Conservation (phyloP, 2,888 invertebrate genomes). For the Temnothorax rugatulus region DNA sequence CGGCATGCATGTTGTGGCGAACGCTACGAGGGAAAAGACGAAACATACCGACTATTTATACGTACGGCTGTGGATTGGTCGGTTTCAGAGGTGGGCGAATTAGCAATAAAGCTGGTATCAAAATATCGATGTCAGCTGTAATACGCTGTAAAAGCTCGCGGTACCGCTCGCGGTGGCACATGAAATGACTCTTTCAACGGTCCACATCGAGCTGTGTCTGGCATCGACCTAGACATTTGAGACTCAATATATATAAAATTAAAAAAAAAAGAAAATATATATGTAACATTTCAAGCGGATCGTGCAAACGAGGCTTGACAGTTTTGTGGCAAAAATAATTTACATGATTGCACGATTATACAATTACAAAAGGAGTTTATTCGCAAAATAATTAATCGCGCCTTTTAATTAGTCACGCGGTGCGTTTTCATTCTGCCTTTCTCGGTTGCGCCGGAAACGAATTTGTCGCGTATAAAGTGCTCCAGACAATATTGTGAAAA, state of each 20-base stretch:
- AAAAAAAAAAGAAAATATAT: neutral
- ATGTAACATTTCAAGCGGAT: conserved; percentile 15
- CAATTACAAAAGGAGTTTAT: neutral
- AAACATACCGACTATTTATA: conserved; percentile 41
- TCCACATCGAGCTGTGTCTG: neutral
- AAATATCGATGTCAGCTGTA: conserved; percentile 37
- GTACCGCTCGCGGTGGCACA: neutral
- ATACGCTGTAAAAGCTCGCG: conserved; percentile 21
- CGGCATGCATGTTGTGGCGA: neutral
- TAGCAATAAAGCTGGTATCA: conserved; percentile 43
- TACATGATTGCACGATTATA: neutral
- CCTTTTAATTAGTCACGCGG: neutral
- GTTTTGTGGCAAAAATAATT: conserved; percentile 20
- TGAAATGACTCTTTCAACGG: conserved; percentile 16
- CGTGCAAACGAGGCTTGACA: neutral
- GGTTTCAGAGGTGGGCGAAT: conserved; percentile 29
- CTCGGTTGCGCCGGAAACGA: neutral
- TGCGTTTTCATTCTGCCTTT: conserved; percentile 5
- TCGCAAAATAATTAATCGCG: neutral
- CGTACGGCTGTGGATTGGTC: neutral
- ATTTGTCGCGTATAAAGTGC: conserved; percentile 19
- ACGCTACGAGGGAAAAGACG: conserved; percentile 1
- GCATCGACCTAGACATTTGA: conserved; percentile 5
- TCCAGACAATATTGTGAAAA: conserved; percentile 27
- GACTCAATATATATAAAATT: neutral